Percentiles rank a stretch among this genome's conserved stretches.
phyloP scores from a whole-genome alignment of 2,797 vertebrate species.

The Psittacula echo region DNA sequence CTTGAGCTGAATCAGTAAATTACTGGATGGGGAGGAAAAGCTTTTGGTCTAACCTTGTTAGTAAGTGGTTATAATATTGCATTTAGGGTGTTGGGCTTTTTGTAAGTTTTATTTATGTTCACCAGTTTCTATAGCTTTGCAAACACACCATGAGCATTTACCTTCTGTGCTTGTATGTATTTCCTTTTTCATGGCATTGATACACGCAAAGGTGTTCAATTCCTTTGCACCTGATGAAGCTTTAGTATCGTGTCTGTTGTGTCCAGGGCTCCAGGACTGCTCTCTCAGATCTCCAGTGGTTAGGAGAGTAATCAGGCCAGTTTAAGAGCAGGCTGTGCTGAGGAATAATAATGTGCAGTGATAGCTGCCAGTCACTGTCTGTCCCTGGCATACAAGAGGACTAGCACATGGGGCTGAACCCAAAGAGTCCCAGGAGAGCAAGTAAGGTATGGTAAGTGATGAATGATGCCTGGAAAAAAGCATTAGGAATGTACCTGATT shows the following conservation, averaged over 20 bases:
- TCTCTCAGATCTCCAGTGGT: background rate
- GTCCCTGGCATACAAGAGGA: background rate
- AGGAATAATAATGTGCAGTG: background rate
- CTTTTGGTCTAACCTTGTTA: background rate
- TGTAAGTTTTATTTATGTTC: background rate
- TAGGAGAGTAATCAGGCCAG: background rate
- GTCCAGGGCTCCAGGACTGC: background rate
- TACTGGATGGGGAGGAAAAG: background rate
- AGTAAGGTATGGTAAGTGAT: background rate
- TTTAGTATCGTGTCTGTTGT: background rate
- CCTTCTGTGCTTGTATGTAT: background rate
- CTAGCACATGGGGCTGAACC: background rate
- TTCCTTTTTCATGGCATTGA: background rate
- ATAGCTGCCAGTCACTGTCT: background rate
- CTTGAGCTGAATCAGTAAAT: background rate
- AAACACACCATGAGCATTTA: background rate
- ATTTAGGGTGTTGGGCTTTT: background rate
- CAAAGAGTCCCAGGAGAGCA: background rate
- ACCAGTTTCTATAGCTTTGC: background rate
- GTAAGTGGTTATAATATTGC: background rate
- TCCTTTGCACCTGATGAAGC: background rate
- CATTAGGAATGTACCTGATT: background rate
- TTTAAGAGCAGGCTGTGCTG: background rate
- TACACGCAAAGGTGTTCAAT: background rate
- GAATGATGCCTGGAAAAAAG: background rate